Base-by-base conservation (phyloP, 2,888 invertebrate species). In the Thymelicus sylvestris region DNA sequence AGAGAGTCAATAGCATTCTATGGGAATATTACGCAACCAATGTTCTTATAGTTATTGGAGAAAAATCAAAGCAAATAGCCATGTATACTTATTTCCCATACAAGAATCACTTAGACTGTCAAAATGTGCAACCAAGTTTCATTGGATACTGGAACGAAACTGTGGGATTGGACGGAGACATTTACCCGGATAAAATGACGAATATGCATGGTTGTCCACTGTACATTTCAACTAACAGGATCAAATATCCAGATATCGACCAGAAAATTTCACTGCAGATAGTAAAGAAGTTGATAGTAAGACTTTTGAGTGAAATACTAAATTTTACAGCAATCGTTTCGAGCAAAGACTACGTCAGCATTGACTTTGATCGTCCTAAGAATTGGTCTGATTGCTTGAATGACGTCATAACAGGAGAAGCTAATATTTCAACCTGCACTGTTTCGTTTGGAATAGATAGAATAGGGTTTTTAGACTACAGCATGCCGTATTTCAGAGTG, bases 351-450 rank as follows among this genome's bases (percentile, higher is more conserved):
- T 89, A 87, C 71, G 81, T 88, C 5, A 88, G 85, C 63, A 86
- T 90, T 8, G 89, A 90, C 75, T 88, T 88, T 0, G 83, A 86
- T 73, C 79, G 84, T 7, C 84, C 86, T 2, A 85, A 83, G 55
- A 89, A 88, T 72, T 90, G 88, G 88, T 87, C 89, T 0, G 85
- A 86, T 73, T 89, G 89, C 5, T 76, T 91, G 2, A 86, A 86
- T 39, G 91, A 90, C 62, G 84, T 91, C 6, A 81, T 90, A 31
- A 76, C 78, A 3, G 90, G 90, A 2, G 72, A 75, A 4, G 85
- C 86, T 0, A 90, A 91, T 73, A 85, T 91, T 67, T 91, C 89
- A 0, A 88, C 87, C 0, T 86, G 88, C 65, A 88, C 83, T 44
- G 85, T 89, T 72, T 85, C 89, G 15, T 78, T 89, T 47, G 87